phyloP scores from a whole-genome alignment of 2,888 invertebrate genomes.

The Netelia inedita region DNA sequence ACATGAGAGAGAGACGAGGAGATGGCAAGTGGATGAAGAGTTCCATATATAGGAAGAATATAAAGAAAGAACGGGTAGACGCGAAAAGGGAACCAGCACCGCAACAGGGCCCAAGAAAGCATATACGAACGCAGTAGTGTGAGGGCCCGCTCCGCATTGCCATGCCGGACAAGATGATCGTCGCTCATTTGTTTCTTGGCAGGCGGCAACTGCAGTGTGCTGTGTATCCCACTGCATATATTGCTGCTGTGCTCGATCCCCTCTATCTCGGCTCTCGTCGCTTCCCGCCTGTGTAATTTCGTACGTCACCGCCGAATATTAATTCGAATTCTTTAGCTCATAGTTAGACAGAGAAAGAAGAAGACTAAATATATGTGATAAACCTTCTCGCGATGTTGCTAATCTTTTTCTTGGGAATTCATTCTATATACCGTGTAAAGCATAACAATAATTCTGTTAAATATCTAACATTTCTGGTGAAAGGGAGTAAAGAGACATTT shows the following conservation, averaged over 20 bases:
- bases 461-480: not conserved
- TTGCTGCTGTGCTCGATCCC: constrained; percentile 48
- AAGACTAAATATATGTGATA: not conserved
- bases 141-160: constrained; percentile 68
- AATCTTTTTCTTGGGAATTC: constrained; percentile 17
- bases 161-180: constrained; percentile 80
- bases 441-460: not conserved
- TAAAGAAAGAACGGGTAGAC: constrained; percentile 1
- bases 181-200: constrained; percentile 82
- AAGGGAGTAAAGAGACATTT: not conserved
- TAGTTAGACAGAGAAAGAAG: constrained; percentile 28
- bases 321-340: constrained; percentile 82
- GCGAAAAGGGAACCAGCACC: not conserved
- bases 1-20: constrained; percentile 53
- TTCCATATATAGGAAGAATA: constrained; percentile 42
- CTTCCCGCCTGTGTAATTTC: constrained; percentile 80
- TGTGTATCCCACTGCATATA: constrained; percentile 26
- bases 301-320: constrained; percentile 85
- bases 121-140: constrained; percentile 15
- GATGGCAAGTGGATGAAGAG: constrained; percentile 58
- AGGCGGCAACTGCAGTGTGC: constrained; percentile 73
- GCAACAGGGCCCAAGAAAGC: not conserved
- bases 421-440: too few relatives aligned
- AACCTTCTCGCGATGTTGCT: not conserved
- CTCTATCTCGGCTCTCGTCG: constrained; percentile 68